Base-by-base conservation (phyloP, 1,140 invertebrate species). In the Aphis craccivora region DNA sequence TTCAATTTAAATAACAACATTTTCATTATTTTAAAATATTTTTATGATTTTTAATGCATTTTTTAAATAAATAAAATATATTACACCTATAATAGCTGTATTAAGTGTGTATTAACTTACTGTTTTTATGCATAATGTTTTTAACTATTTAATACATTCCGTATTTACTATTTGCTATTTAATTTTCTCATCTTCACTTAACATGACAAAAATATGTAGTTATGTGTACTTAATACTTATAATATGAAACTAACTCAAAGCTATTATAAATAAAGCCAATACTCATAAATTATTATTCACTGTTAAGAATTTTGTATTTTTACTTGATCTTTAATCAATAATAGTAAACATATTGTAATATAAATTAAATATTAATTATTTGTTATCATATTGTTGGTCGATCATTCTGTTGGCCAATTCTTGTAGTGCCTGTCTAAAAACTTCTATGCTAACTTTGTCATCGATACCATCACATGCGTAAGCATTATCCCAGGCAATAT, bases 381-480 rank as follows among this genome's bases (percentile, higher is more conserved):
- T 14, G 14, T 76, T n/a, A 14, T 18, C 14, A n/a, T 51, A 18
- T 35, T 35, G n/a, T 67, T 67, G 14, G 30, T 76, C 60, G 14
- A n/a, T 6, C 60, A 20, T 76, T 76, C 7, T 83, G 4, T 35
- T 2, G 1, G 81, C 40, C 22, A 84, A 40, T 30, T 87, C 45
- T 87, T 87, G 86, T 37, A 91, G 37, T 43, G 55, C 76, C n/a
- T 84, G 91, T 40, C 76, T 83, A 51, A 92, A 92, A 23, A 18
- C n/a, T 84, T 92, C 91, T 37, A 92, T 7, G 45, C 81, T 92
- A 11, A 92, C 91, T 90, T 84, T 51, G 18, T 53, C 76, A 5
- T 84, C 35, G 22, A 20, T 4, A 25, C 81, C 91, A 30, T 51
- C 81, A 53, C 81, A 37, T 51, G 20, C 43, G 7, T 53, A 92